Evolutionary conservation across 2,113 vertebrate species (phyloP), one percentile per base, ranked within the genome.

Genomic region (Seriola rivoliana): DNA sequence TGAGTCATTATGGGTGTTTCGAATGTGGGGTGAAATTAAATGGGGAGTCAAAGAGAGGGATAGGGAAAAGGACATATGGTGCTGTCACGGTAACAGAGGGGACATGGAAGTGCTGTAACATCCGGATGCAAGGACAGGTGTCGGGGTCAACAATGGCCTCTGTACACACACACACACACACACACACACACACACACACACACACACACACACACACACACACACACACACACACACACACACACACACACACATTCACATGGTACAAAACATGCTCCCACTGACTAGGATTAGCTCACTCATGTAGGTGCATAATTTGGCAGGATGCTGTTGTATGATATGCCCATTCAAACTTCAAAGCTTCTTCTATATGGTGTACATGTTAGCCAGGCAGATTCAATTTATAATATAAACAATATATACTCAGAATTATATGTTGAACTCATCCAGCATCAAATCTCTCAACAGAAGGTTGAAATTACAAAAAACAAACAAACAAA

Each of bases 31-130:
- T 40, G 40, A 81, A 64, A 71, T 57, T 10, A 46, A 40, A 50
- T 70, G 40, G 50, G 36, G 42, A 50, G 58, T 38, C 67, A 71
- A 58, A 64, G 13, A 62, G 29, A 72, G 23, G 21, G 21, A 78
- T 2, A 52, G 21, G 48, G 13, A 60, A 50, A 11, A 25, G 80
- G 70, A 85, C 79, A 86, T 85, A 74, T 86, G 83, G 71, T 71
- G 52, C 21, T 70, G 67, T 84, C 44, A 73, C 58, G 29, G 64
- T 21, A 72, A 87, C 69, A 85, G 79, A 73, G 29, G 58, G 80
- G 76, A 66, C 32, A 4, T 40, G 59, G 73, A 75, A 62, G 57
- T 46, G 40, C 11, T 25, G 44, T 60, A 77, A 67, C 46, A 60
- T 68, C 57, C 19, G 29, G 72, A 81, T 83, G 29, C 54, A 46